Conservation (phyloP, 2,888 invertebrate genomes). For the Cephus nigrinus region DNA sequence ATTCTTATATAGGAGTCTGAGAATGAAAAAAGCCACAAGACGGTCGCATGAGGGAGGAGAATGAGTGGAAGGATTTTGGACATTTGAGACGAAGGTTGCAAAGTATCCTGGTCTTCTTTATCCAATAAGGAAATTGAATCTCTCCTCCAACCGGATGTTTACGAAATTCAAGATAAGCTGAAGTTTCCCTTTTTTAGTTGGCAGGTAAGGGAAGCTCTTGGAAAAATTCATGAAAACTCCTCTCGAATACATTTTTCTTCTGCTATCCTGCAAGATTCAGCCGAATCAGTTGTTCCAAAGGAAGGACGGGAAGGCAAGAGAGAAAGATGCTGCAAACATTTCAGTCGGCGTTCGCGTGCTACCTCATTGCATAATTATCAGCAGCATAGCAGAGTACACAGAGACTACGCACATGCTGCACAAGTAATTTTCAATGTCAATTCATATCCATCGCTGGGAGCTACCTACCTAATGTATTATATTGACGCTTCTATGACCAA, state of each 20-base stretch:
- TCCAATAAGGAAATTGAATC: background rate
- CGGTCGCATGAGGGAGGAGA: background rate
- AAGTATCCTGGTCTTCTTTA: background rate
- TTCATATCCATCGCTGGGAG: slow-evolving; percentile 11
- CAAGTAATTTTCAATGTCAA: background rate
- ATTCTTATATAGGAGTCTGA: too few species aligned
- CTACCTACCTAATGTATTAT: background rate
- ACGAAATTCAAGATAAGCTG: background rate
- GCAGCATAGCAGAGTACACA: background rate
- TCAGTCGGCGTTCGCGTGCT: background rate
- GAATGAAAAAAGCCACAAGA: too few species aligned
- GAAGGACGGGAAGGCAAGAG: background rate
- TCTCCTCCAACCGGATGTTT: background rate
- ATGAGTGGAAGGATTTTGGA: background rate
- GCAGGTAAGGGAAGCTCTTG: background rate
- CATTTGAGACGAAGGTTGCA: background rate
- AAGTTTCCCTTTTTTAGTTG: background rate
- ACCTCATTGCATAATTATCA: background rate
- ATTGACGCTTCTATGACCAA: slow-evolving; percentile 26
- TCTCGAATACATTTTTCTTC: background rate
- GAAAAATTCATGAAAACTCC: background rate
- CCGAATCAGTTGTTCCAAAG: background rate
- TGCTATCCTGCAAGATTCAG: background rate
- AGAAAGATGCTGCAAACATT: background rate
- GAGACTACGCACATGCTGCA: background rate